Evolutionary conservation across 1,140 invertebrate species (phyloP), one percentile per base, ranked within the genome.

Genomic region (Diploscapter pachys): DNA sequence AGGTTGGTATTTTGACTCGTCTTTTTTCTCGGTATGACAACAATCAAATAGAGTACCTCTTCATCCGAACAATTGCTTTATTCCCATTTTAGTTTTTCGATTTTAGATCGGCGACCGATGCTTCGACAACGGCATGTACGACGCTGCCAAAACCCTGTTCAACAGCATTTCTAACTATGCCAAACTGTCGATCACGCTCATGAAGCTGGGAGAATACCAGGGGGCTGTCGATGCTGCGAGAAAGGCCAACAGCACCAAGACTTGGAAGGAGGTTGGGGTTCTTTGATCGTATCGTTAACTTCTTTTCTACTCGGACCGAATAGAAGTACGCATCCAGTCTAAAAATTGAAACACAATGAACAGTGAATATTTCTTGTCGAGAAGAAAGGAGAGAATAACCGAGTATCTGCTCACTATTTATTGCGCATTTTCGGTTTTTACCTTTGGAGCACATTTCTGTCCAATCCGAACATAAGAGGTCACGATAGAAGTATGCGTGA

Each of bases 121-220:
- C 87, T 98, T 98, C 87, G 95, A 97, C 76, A 93, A 96, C 86
- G 92, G 93, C 80, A 83, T 81, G 81, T 82, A 83, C 86, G 96
- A 99, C 79, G 93, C 96, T 3, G 96, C 96, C 5, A 98, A 98
- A 86, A 88, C 99, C 53, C 87, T 99, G 0, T 99, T 98, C 89
- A 99, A 98, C 85, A 98, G 98, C 85, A 95, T 99, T 48, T 98
- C 95, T 69, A 99, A 99, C 87, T 99, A 97, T 88, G 96, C 95
- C 0, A 89, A 95, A 5, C 87, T 99, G 62, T 96, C 96, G 9
- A 97, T 98, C 79, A 99, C 96, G 3, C 87, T 99, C 75, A 96
- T 99, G 2, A 93, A 98, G 86, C 87, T 99, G 54, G 96, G 95
- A 86, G 95, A 99, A 87, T 99, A 96, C 88, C 96, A 99, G 87